phyloP scores from a whole-genome alignment of 2,888 invertebrate species.

The Drosophila merina region DNA sequence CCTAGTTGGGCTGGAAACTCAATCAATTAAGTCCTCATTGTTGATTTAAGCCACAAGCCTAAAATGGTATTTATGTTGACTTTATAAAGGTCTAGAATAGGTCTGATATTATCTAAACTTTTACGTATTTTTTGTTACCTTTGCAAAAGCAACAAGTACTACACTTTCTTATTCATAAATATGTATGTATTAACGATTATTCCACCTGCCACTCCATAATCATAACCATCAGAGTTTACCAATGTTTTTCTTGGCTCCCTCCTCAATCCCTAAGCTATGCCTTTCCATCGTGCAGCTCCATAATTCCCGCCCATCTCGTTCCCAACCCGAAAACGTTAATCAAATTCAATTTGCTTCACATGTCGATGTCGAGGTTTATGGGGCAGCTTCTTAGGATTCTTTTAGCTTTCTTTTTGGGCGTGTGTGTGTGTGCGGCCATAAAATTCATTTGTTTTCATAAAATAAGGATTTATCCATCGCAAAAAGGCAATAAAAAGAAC shows the following conservation, averaged over 20 bases:
- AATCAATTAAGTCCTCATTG: constrained; percentile 33
- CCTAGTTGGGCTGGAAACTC: constrained; percentile 11
- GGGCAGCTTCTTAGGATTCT: constrained; percentile 31
- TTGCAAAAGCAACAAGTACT: constrained; percentile 18
- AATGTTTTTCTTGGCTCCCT: constrained; percentile 1
- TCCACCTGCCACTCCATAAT: constrained; percentile 38
- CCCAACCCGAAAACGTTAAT: constrained; percentile 46
- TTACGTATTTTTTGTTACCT: neutral
- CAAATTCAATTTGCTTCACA: constrained; percentile 71
- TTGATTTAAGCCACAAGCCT: neutral
- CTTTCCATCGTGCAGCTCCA: neutral
- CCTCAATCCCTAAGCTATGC: neutral
- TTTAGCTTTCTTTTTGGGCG: neutral
- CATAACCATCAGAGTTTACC: constrained; percentile 27
- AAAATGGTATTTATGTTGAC: constrained; percentile 9
- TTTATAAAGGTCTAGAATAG: neutral
- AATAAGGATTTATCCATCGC: constrained; percentile 63
- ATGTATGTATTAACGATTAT: constrained; percentile 21
- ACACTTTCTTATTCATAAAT: constrained; percentile 22
- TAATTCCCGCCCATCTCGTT: neutral
- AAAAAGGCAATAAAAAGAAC: constrained; percentile 60
- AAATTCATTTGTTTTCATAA: constrained; percentile 79
- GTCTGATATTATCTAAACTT: neutral
- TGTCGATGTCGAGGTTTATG: constrained; percentile 47
- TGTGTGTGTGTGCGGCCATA: constrained; percentile 39